A percentile compares a stretch with the other conserved stretches of the same genome.
Conservation (phyloP, 2,888 invertebrate genomes). For the Drosophila atroscutellata region DNA sequence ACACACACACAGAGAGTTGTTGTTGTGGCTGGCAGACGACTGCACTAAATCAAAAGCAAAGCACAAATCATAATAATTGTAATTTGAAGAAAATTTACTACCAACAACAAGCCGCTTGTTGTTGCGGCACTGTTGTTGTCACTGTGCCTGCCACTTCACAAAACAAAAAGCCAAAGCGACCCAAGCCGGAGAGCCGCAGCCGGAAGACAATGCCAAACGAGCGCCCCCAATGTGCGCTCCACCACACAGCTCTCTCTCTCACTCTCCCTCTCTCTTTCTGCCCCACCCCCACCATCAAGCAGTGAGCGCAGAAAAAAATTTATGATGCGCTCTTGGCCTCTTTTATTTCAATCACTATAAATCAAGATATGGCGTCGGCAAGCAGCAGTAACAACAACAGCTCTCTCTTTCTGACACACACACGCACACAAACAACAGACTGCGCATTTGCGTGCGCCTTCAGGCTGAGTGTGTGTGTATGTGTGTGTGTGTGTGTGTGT, state of each 20-base stretch:
- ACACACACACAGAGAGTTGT: constrained; percentile 17
- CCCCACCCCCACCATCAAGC: background rate
- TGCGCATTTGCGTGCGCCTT: constrained; percentile 74
- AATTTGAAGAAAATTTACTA: constrained; percentile 81
- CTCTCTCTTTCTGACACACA: constrained; percentile 20
- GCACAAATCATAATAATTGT: constrained; percentile 81
- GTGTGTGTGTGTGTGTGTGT: constrained; percentile 25
- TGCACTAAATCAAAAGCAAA: constrained; percentile 74
- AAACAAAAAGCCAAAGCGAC: constrained; percentile 65
- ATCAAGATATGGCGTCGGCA: constrained; percentile 76
- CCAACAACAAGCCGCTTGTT: constrained; percentile 59
- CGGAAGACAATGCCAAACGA: constrained; percentile 79
- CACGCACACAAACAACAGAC: constrained; percentile 33
- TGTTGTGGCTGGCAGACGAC: constrained; percentile 47
- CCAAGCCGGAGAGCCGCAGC: constrained; percentile 46
- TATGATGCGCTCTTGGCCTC: constrained; percentile 80
- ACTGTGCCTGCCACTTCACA: constrained; percentile 66
- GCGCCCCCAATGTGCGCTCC: constrained; percentile 40
- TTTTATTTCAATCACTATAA: constrained; percentile 82
- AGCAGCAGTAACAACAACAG: constrained; percentile 36
- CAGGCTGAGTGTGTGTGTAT: constrained; percentile 27
- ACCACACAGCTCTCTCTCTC: constrained; percentile 14
- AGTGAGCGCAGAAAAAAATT: constrained; percentile 69
- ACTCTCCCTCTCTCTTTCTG: background rate
- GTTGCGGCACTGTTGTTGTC: constrained; percentile 50